Evolutionary conservation across 2,888 invertebrate species (phyloP), one percentile per base, ranked within the genome.

Genomic region (Tuberolachnus salignus): DNA sequence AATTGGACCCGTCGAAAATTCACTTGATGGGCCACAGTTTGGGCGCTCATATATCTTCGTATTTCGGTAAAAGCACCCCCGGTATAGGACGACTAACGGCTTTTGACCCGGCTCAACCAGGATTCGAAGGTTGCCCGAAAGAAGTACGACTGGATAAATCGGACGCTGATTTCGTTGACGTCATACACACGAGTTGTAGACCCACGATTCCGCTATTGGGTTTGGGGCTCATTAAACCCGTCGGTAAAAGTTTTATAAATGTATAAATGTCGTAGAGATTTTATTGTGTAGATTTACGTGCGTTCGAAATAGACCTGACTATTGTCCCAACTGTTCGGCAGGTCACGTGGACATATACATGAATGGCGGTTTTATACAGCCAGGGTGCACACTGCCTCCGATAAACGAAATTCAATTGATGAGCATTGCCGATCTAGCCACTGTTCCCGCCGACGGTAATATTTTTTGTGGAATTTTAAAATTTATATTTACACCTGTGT

Each of bases 331-430:
- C 6, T 34, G 10, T 75, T 82, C 82, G 61, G 82, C 83, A 82
- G 86, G 86, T 44, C 85, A 91, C 82, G 88, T 89, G 2, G 91
- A 92, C 84, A 91, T 91, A 83, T 91, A 91, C 84, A 89, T 91
- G 1, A 91, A 91, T 81, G 91, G 91, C 0, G 92, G 91, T 0
- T 87, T 88, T 85, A 86, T 86, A 67, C 92, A 92, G 83, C 91
- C 91, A 0, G 91, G 91, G 0, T 92, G 92, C 83, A 46, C 81
- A 9, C 1, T 82, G 42, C 83, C 83, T 0, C 80, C 82, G 10
- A 81, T 83, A 26, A 82, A 82, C 21, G 82, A 82, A 80, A 66
- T 81, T 4, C 81, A 83, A 42, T 81, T 84, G 10, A 83, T 81
- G 16, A 80, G 82, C 59, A 82, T 85, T 53, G n/a, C 75, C 8